Conservation (phyloP, 2,797 vertebrate species). For the Karalla daura region DNA sequence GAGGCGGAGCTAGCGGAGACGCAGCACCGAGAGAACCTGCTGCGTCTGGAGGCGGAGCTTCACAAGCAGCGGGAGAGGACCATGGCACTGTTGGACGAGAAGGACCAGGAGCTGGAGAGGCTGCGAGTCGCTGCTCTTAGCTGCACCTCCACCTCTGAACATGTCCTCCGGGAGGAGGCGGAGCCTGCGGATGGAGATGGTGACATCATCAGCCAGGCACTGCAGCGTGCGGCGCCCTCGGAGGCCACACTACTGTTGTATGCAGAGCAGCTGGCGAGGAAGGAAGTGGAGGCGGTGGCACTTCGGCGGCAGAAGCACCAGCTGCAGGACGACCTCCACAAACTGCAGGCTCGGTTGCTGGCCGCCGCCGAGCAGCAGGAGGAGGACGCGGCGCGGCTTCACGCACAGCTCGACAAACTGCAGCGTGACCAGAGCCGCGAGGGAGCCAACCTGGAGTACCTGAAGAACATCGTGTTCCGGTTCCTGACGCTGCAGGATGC, state of each 20-base stretch:
- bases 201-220: conserved; percentile 69
- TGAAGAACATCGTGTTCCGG: conserved; percentile 93
- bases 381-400: conserved; percentile 81
- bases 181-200: conserved; percentile 55
- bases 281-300: conserved; percentile 86
- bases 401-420: conserved; percentile 83
- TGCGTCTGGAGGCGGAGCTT: conserved; percentile 90
- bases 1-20: conserved; percentile 85
- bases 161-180: neutral
- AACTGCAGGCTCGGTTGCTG: conserved; percentile 84
- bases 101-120: conserved; percentile 91
- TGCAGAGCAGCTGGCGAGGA: conserved; percentile 92
- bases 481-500: conserved; percentile 91
- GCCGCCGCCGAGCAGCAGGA: conserved; percentile 83
- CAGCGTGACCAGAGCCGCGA: conserved; percentile 89
- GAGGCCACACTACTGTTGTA: conserved; percentile 92
- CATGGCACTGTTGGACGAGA: conserved; percentile 90
- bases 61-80: conserved; percentile 93
- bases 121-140: conserved; percentile 72
- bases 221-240: conserved; percentile 63
- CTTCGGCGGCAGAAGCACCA: conserved; percentile 88
- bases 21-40: conserved; percentile 84
- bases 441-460: conserved; percentile 95
- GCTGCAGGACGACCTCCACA: conserved; percentile 87
- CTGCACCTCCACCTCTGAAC: neutral